Percentiles rank a stretch among this genome's conserved stretches.
phyloP scores from a whole-genome alignment of 2,797 vertebrate genomes.

The Spheniscus humboldti region DNA sequence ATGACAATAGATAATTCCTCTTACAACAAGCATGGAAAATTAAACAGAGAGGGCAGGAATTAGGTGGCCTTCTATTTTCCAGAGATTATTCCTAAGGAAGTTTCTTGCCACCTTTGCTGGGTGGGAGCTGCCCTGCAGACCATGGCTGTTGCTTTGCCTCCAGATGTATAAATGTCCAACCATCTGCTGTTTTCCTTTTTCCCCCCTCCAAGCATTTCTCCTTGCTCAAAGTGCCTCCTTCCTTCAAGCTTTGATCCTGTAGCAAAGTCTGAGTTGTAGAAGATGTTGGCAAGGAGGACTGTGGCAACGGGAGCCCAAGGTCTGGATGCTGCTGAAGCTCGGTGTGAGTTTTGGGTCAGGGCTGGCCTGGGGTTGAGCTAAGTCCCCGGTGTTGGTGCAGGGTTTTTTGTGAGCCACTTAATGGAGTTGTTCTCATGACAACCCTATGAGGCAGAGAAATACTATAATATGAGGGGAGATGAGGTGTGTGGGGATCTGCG shows the following conservation, averaged over 20 bases:
- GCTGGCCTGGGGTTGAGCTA: background rate
- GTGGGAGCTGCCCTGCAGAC: background rate
- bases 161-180: background rate
- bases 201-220: background rate
- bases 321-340: background rate
- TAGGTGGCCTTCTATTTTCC: background rate
- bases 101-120: background rate
- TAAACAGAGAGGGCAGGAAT: background rate
- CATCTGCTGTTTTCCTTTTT: background rate
- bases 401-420: background rate
- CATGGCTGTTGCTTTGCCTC: background rate
- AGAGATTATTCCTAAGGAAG: background rate
- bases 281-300: background rate
- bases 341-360: background rate
- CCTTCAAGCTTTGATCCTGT: background rate
- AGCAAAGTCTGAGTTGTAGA: background rate
- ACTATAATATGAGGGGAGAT: background rate
- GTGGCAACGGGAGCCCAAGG: background rate
- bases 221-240: background rate
- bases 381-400: background rate
- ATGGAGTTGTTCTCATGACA: background rate
- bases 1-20: background rate
- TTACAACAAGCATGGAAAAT: background rate
- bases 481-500: background rate
- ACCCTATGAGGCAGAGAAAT: background rate